Evolutionary conservation across 2,113 vertebrate species (phyloP).

Genomic region (Takifugu bimaculatus): DNA sequence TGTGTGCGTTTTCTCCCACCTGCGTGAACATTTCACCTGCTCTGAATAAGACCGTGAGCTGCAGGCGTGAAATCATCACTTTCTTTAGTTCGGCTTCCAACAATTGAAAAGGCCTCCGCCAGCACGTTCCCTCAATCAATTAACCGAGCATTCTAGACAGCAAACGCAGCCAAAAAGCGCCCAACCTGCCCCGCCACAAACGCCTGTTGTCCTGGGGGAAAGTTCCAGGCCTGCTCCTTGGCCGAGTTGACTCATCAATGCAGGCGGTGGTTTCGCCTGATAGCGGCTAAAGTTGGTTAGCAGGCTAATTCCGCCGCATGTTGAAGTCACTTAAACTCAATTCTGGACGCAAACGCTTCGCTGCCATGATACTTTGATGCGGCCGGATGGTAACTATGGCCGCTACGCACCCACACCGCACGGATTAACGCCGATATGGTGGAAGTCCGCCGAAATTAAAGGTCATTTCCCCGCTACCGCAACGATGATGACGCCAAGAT

Average conservation of each 20-base stretch:
- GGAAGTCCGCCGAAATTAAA: not conserved
- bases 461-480: constrained; percentile 1
- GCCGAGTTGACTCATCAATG: constrained; percentile 61
- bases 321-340: constrained; percentile 5
- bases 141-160: constrained; percentile 39
- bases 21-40: not conserved
- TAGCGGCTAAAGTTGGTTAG: constrained; percentile 52
- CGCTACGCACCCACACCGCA: not conserved
- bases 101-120: constrained; percentile 44
- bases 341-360: constrained; percentile 1
- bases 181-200: not conserved
- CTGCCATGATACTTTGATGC: not conserved
- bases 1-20: not conserved
- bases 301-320: constrained; percentile 50
- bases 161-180: constrained; percentile 10
- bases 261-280: constrained; percentile 45
- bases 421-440: not conserved
- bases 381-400: not conserved
- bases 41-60: not conserved
- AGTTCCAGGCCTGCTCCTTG: constrained; percentile 42
- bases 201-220: constrained; percentile 18
- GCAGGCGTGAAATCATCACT: constrained; percentile 8
- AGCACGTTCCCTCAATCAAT: constrained; percentile 46
- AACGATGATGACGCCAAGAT: constrained; percentile 8
- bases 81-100: constrained; percentile 50